Evolutionary conservation across 2,113 vertebrate genomes (phyloP).

Genomic region (Ailuropoda melanoleuca): DNA sequence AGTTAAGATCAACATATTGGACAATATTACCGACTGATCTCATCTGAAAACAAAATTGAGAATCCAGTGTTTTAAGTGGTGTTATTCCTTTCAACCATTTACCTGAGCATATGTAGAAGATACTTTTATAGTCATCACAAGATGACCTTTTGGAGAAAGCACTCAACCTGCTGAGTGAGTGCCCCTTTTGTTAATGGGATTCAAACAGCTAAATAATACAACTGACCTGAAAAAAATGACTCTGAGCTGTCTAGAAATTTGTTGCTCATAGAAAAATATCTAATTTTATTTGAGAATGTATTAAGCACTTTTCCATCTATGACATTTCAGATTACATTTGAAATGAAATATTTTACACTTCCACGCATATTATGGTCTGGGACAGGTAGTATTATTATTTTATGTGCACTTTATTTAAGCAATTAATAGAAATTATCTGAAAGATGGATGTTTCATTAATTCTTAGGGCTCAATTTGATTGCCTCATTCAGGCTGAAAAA

Average conservation of each 20-base stretch:
- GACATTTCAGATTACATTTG: neutral
- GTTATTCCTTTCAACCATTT: slow-evolving; percentile 49
- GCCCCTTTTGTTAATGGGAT: slow-evolving; percentile 35
- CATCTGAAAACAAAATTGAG: slow-evolving; percentile 43
- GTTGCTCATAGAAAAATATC: neutral
- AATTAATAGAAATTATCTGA: neutral
- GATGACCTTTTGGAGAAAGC: slow-evolving; percentile 64
- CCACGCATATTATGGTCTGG: neutral
- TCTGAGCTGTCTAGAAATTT: neutral
- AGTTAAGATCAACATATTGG: slow-evolving; percentile 36
- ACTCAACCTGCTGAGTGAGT: slow-evolving; percentile 46
- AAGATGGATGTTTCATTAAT: neutral
- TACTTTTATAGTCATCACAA: slow-evolving; percentile 45
- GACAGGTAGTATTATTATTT: neutral
- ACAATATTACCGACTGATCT: neutral
- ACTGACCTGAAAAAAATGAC: neutral
- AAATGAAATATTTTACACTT: neutral
- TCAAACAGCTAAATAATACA: slow-evolving; percentile 26
- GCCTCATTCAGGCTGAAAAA: neutral
- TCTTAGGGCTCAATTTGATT: neutral
- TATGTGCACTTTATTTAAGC: neutral
- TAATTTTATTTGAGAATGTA: neutral
- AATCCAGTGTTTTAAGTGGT: slow-evolving; percentile 6
- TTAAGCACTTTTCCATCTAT: neutral
- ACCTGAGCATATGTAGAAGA: neutral